These are phyloP conservation scores for Muscina levida DNA, from an alignment of 2,888 invertebrate genomes.

Conservation along the genomic window DNA sequence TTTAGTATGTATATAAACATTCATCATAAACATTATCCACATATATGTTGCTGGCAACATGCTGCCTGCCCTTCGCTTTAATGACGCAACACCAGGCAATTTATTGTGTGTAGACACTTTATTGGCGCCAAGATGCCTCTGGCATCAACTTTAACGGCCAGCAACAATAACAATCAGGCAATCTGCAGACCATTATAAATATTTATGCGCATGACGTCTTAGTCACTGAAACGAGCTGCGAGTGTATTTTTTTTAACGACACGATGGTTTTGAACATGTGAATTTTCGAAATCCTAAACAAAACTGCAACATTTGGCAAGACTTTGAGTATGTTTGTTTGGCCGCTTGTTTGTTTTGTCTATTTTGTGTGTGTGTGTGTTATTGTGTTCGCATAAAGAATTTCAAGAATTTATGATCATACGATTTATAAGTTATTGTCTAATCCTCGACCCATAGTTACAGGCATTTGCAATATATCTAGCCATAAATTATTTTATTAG, in stretches of 20 bases:
- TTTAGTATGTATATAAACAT: no score
- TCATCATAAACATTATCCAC: no score
- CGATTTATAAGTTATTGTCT: not conserved
- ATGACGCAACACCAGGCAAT: not conserved
- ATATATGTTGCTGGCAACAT: not conserved
- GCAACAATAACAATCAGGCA: no score
- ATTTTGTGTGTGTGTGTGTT: not conserved
- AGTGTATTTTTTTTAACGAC: conserved; percentile 16
- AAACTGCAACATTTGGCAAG: not conserved
- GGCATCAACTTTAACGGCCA: not conserved
- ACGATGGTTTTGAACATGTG: not conserved
- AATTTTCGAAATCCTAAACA: not conserved
- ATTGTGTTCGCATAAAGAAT: not conserved
- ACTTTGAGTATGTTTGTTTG: not conserved
- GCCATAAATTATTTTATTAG: no score
- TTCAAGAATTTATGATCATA: not conserved
- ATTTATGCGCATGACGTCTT: conserved; percentile 35
- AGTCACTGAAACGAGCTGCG: no score
- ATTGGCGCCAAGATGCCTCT: conserved; percentile 40
- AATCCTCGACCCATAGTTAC: no score
- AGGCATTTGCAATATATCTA: no score
- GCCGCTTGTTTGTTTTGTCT: not conserved
- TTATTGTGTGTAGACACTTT: not conserved
- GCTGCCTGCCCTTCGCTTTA: not conserved
- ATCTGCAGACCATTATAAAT: not conserved